phyloP scores from a whole-genome alignment of 2,797 vertebrate species.

The Carcharodon carcharias region DNA sequence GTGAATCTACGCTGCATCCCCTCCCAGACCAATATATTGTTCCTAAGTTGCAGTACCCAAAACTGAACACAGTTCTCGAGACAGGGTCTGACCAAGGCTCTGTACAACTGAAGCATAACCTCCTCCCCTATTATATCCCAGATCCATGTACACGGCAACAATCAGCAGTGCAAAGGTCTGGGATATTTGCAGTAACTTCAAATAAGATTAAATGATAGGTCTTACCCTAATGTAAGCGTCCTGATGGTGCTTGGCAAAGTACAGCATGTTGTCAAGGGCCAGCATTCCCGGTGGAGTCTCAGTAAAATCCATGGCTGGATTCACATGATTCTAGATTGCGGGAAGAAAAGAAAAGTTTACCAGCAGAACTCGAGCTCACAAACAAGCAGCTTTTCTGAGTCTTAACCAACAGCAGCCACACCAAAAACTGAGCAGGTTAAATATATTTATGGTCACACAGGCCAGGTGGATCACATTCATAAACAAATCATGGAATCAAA shows the following conservation, averaged over 20 bases:
- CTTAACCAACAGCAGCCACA: background rate
- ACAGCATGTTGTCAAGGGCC: slow-evolving; percentile 95
- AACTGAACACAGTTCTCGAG: background rate
- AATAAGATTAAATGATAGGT: background rate
- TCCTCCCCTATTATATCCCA: background rate
- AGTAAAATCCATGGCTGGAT: slow-evolving; percentile 97
- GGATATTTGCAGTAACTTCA: slow-evolving; percentile 35
- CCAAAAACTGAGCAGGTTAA: background rate
- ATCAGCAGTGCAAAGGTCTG: slow-evolving; percentile 41
- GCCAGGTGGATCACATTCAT: background rate
- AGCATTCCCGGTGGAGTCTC: slow-evolving; percentile 98
- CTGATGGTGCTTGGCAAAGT: slow-evolving; percentile 90
- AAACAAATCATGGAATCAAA: background rate
- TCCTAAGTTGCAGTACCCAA: background rate
- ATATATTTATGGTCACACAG: background rate
- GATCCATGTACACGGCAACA: background rate
- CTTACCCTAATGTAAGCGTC: slow-evolving; percentile 92
- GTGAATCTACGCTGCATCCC: background rate
- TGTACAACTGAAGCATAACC: background rate
- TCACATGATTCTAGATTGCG: slow-evolving; percentile 82
- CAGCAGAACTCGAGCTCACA: background rate
- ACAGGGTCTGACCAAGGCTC: background rate
- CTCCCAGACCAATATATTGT: background rate
- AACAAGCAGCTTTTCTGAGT: background rate
- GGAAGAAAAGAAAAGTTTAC: slow-evolving; percentile 39